A percentile compares a stretch with the other conserved stretches of the same genome.
Evolutionary conservation across 2,888 invertebrate genomes (phyloP).

Genomic region (Phortica magna): DNA sequence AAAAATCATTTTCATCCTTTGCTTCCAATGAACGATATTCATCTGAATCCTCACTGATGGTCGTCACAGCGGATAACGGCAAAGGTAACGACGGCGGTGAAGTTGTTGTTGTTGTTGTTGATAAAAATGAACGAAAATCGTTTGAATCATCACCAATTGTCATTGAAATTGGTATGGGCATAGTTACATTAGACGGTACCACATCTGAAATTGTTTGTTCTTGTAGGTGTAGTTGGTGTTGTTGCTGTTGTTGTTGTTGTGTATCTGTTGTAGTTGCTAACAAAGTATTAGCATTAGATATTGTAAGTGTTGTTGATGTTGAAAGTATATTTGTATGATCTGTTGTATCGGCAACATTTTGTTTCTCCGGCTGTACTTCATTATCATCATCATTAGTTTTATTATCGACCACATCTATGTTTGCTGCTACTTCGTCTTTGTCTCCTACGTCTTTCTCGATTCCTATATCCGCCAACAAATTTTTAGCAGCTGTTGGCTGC

Average conservation of each 20-base stretch:
- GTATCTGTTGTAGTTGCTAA: constrained; percentile 40
- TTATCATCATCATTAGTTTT: constrained; percentile 32
- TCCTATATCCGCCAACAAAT: constrained; percentile 71
- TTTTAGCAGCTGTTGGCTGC: constrained; percentile 76
- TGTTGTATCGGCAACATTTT: background rate
- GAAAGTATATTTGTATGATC: background rate
- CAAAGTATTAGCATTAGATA: no score
- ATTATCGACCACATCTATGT: constrained; percentile 46
- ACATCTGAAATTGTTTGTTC: constrained; percentile 26
- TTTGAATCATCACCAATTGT: background rate
- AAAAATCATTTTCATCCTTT: constrained; percentile 75
- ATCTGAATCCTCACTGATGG: constrained; percentile 76
- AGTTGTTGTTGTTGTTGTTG: constrained; percentile 42
- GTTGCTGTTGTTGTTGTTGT: constrained; percentile 31
- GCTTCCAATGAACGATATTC: constrained; percentile 78
- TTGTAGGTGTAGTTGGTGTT: constrained; percentile 41
- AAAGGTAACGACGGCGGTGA: constrained; percentile 49
- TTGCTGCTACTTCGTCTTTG: no score
- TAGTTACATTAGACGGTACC: background rate
- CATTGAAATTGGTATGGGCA: constrained; percentile 24
- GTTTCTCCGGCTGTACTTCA: background rate
- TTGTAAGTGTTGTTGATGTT: constrained; percentile 28
- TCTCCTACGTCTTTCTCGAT: constrained; percentile 37
- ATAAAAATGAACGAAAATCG: background rate
- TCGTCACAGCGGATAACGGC: constrained; percentile 60